Evolutionary conservation across 1,140 invertebrate genomes (phyloP).

Genomic region (Pinna nobilis): DNA sequence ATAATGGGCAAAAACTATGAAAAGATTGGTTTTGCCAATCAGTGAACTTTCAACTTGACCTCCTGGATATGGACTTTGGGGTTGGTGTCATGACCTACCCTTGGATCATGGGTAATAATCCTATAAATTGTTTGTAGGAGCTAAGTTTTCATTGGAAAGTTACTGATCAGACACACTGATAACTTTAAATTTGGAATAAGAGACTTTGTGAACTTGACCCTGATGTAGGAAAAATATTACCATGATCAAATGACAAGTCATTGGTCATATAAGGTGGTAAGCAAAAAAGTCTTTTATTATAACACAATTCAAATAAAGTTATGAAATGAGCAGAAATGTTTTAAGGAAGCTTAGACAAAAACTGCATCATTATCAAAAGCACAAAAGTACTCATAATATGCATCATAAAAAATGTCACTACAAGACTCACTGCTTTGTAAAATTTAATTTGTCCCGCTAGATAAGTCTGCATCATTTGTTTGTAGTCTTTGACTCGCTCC

Average conservation of each 20-base stretch:
- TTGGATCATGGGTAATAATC: too few relatives aligned
- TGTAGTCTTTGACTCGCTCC: slow-evolving; percentile 91
- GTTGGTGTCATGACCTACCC: too few relatives aligned
- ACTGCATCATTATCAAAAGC: not conserved
- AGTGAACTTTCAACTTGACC: too few relatives aligned
- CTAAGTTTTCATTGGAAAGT: too few relatives aligned
- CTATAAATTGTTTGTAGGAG: too few relatives aligned
- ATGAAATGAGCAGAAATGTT: not conserved
- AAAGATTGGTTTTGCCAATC: too few relatives aligned
- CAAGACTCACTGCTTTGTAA: slow-evolving; percentile 84
- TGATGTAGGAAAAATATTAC: too few relatives aligned
- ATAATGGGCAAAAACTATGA: too few relatives aligned
- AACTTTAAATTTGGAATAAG: too few relatives aligned
- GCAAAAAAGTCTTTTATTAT: not conserved
- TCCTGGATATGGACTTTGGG: too few relatives aligned
- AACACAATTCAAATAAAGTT: not conserved
- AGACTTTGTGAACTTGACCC: too few relatives aligned
- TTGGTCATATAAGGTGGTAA: not conserved
- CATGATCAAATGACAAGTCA: not conserved
- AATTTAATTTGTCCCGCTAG: slow-evolving; percentile 92
- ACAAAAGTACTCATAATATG: not conserved
- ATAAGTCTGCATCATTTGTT: slow-evolving; percentile 89
- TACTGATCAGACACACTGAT: too few relatives aligned
- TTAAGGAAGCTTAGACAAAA: not conserved
- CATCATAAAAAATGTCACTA: not conserved